Percentiles rank a stretch among this genome's conserved stretches.
Conservation (phyloP, 2,888 invertebrate species). For the Habrosyne pyritoides region DNA sequence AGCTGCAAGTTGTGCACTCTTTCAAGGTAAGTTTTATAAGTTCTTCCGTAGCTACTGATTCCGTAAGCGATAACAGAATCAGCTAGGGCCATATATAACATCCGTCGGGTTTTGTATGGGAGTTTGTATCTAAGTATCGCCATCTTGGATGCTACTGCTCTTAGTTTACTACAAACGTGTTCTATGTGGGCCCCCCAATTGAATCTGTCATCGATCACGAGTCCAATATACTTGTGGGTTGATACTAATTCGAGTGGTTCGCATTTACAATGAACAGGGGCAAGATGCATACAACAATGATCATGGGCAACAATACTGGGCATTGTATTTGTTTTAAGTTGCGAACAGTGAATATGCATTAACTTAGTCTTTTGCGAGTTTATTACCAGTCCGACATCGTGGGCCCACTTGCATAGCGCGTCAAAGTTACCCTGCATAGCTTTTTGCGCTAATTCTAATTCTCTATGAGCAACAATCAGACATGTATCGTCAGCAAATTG, state of each 20-base stretch:
- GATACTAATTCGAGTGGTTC: slow-evolving; percentile 7
- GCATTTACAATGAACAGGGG: neutral
- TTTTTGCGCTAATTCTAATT: slow-evolving; percentile 6
- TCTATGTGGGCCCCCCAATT: slow-evolving; percentile 15
- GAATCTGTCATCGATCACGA: slow-evolving; percentile 16
- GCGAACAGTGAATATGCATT: slow-evolving; percentile 13
- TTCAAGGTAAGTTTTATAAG: too few species aligned
- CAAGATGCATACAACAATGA: slow-evolving; percentile 12
- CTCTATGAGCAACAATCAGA: slow-evolving; percentile 21
- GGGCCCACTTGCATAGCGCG: slow-evolving; percentile 21
- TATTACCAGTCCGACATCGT: slow-evolving; percentile 24
- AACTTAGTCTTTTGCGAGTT: slow-evolving; percentile 22
- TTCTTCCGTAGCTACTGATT: too few species aligned
- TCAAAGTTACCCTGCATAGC: slow-evolving; percentile 16
- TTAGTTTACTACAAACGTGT: slow-evolving; percentile 6
- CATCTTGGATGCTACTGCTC: neutral
- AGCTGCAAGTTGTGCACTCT: too few species aligned
- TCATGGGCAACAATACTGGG: slow-evolving; percentile 7
- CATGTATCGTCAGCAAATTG: slow-evolving; percentile 26
- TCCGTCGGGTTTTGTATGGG: too few species aligned
- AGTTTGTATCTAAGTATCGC: neutral
- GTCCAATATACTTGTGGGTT: slow-evolving; percentile 16
- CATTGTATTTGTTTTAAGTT: neutral
- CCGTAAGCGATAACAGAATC: too few species aligned
- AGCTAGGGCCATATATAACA: too few species aligned